Evolutionary conservation across 2,113 vertebrate species (phyloP).

Genomic region (Chaetura pelagica): DNA sequence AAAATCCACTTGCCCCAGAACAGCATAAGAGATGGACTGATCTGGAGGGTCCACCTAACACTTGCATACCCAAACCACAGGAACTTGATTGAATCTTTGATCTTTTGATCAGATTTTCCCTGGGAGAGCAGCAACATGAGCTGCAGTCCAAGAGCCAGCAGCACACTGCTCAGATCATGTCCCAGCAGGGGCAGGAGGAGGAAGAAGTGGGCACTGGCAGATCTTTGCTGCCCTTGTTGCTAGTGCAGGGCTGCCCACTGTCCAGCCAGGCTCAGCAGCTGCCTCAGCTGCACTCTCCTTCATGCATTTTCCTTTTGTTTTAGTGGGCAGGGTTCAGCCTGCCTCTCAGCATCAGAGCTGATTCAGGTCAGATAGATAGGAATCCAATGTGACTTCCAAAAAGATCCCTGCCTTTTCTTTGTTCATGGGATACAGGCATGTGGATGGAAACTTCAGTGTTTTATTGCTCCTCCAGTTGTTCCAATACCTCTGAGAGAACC

Average conservation of each 20-base stretch:
- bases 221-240: not conserved
- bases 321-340: not conserved
- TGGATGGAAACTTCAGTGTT: not conserved
- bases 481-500: slow-evolving; percentile 10
- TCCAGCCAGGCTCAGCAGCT: not conserved
- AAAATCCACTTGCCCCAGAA: not conserved
- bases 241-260: not conserved
- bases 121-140: not conserved
- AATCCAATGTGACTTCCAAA: not conserved
- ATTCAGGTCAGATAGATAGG: not conserved
- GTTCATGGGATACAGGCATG: not conserved
- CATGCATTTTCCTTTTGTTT: not conserved
- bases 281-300: not conserved
- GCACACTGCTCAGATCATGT: not conserved
- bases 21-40: not conserved
- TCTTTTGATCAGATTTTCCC: not conserved
- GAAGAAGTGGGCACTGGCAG: not conserved
- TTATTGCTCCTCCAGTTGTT: slow-evolving; percentile 35
- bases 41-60: not conserved
- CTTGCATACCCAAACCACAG: not conserved
- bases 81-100: not conserved
- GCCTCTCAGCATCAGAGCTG: not conserved
- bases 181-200: not conserved
- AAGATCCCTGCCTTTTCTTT: not conserved
- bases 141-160: not conserved